A percentile compares a stretch with the other conserved stretches of the same genome.
These are phyloP conservation scores for Dasypolia templi DNA, from an alignment of 2,888 invertebrate genomes.

Conservation along the genomic window DNA sequence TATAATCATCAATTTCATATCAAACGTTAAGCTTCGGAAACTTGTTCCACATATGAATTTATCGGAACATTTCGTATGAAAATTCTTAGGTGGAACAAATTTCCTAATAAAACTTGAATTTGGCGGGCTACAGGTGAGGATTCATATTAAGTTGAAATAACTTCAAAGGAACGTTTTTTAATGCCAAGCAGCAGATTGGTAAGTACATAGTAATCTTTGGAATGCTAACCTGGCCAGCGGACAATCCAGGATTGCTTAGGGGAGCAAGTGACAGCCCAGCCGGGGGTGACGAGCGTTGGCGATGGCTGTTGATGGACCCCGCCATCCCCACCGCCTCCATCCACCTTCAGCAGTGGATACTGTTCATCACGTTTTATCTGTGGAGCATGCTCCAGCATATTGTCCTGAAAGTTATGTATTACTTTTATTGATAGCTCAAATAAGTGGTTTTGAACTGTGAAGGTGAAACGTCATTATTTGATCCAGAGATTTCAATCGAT, in stretches of 20 bases:
- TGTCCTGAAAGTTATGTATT: constrained; percentile 36
- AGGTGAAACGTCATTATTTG: not conserved
- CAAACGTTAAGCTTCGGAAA: no score
- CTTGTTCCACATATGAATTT: no score
- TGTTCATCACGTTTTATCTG: constrained; percentile 79
- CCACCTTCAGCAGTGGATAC: constrained; percentile 82
- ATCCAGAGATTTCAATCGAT: not conserved
- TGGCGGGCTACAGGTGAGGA: no score
- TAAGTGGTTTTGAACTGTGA: not conserved
- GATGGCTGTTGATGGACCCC: constrained; percentile 61
- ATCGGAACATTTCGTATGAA: no score
- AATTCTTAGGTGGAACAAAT: no score
- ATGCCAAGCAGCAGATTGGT: not conserved
- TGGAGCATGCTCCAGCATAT: constrained; percentile 74
- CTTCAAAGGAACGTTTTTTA: not conserved
- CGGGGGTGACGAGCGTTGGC: constrained; percentile 64
- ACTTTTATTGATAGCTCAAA: constrained; percentile 6
- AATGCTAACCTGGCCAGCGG: constrained; percentile 82
- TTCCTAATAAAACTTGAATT: no score
- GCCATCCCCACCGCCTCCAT: constrained; percentile 77
- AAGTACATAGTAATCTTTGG: not conserved
- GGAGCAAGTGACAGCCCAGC: constrained; percentile 76
- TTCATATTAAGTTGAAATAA: not conserved
- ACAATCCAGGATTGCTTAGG: constrained; percentile 76
- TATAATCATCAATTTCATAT: no score